Percentiles rank a stretch among this genome's conserved stretches.
Conservation (phyloP, 1,140 invertebrate genomes). For the Drosophila rufa region DNA sequence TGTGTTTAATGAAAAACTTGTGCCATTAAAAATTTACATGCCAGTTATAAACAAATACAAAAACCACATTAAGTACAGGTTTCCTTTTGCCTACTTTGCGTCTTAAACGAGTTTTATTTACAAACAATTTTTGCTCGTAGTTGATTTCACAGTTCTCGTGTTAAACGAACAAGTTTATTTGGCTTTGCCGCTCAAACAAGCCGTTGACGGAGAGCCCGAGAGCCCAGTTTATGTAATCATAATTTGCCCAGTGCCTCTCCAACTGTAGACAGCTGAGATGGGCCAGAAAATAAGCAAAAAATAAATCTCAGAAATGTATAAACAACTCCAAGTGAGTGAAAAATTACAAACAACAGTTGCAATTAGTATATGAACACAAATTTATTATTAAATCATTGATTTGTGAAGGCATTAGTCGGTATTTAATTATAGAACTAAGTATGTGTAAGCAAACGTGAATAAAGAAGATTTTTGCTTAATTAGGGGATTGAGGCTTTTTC, state of each 20-base stretch:
- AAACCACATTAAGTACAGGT: conserved; percentile 40
- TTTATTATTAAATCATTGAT: not conserved
- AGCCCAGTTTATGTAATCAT: conserved; percentile 64
- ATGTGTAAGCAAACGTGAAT: not conserved
- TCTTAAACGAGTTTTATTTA: conserved; percentile 79
- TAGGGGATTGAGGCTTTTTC: not conserved
- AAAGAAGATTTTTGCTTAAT: conserved; percentile 16
- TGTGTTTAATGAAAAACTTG: conserved; percentile 73
- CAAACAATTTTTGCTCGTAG: conserved; percentile 69
- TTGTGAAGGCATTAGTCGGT: conserved; percentile 11
- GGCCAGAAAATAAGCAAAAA: not conserved
- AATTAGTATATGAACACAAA: not conserved
- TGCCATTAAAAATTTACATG: conserved; percentile 81
- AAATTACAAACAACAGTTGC: conserved; percentile 7
- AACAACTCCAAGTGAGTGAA: not conserved
- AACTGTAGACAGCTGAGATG: conserved; percentile 11
- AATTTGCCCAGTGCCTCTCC: conserved; percentile 13
- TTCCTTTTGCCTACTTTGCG: conserved; percentile 36
- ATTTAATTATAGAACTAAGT: conserved; percentile 22
- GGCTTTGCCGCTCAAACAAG: conserved; percentile 33
- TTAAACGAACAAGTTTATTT: conserved; percentile 77
- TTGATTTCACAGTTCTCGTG: conserved; percentile 75
- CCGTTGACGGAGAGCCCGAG: conserved; percentile 17
- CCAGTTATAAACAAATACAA: conserved; percentile 25
- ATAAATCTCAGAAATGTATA: not conserved